A percentile compares a stretch with the other conserved stretches of the same genome.
These are phyloP conservation scores for Oryctes rhinoceros DNA, from an alignment of 1,140 invertebrate genomes.

Conservation along the genomic window DNA sequence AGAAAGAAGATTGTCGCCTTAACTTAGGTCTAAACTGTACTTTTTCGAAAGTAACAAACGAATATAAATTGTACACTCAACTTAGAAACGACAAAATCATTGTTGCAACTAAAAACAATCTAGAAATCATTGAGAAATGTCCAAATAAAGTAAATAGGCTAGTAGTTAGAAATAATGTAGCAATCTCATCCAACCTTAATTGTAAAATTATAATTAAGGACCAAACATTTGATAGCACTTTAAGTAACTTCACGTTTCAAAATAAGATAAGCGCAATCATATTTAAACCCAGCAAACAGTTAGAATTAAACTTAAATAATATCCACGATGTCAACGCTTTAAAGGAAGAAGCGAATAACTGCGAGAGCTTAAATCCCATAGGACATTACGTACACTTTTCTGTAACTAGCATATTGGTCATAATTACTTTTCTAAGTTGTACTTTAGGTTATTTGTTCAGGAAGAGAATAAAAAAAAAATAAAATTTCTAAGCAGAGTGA, in stretches of 20 bases:
- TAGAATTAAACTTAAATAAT: neutral
- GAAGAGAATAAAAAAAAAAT: neutral
- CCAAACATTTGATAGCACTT: neutral
- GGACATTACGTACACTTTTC: too few relatives aligned
- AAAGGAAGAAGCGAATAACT: too few relatives aligned
- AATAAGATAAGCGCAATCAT: neutral
- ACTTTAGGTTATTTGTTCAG: neutral
- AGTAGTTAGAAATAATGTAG: neutral
- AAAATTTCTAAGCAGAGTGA: neutral
- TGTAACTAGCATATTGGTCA: too few relatives aligned
- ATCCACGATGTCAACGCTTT: too few relatives aligned
- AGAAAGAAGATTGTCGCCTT: neutral
- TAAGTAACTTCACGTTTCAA: neutral
- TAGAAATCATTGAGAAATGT: conserved; percentile 8
- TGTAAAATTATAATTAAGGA: neutral
- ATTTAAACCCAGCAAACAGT: neutral
- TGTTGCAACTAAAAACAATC: neutral
- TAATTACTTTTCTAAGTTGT: too few relatives aligned
- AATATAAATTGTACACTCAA: conserved; percentile 37
- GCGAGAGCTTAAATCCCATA: too few relatives aligned
- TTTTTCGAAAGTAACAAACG: neutral
- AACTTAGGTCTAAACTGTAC: neutral
- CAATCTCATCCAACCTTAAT: neutral
- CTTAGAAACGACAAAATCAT: conserved; percentile 1
- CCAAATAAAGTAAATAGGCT: neutral